Evolutionary conservation across 2,113 vertebrate genomes (phyloP), one percentile per base, ranked within the genome.

Genomic region (Sturnus vulgaris): DNA sequence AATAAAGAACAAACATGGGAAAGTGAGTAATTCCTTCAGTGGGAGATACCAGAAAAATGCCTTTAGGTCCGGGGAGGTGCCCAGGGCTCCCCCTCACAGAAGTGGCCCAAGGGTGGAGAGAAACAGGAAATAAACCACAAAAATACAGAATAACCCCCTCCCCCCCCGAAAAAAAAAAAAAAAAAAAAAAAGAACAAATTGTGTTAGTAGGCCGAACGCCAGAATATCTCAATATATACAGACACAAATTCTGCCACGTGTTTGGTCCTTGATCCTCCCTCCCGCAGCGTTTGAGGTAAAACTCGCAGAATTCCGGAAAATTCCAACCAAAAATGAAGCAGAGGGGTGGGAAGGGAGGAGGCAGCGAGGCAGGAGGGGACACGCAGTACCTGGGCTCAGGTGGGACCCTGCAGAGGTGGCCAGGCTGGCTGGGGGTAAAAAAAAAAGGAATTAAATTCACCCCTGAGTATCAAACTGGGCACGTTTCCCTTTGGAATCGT

Each of bases 151-250:
- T 18, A 44, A 18, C 2, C 9, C 7, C 25, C 2, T 4, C 16
- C 42, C 6, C 5, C 6, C 13, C 10, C 3, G n/a, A 9, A 37
- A 37, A 37, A 6, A 27, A 71, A 42, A 63, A 19, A 39, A n/a
- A 9, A 37, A 37, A 37, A 6, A 27, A 71, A 42, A 63, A 19
- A 39, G 19, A 82, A 31, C 49, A 20, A 42, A 52, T 90, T 14
- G 30, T 53, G 91, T 44, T 44, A 72, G 88, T 70, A 42, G 86
- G 90, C 46, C 59, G 79, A 83, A 40, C 90, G 80, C 94, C 96
- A 91, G 96, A 84, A 95, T 66, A 72, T 91, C 92, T 92, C 97
- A 78, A 94, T 93, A 97, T 97, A 97, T 97, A 97, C 97, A 97
- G 93, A 97, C 93, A 92, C 87, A 86, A 86, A 44, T 78, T 82